Conservation (phyloP, 1,140 invertebrate genomes). For the Dinothrombium tinctorium region DNA sequence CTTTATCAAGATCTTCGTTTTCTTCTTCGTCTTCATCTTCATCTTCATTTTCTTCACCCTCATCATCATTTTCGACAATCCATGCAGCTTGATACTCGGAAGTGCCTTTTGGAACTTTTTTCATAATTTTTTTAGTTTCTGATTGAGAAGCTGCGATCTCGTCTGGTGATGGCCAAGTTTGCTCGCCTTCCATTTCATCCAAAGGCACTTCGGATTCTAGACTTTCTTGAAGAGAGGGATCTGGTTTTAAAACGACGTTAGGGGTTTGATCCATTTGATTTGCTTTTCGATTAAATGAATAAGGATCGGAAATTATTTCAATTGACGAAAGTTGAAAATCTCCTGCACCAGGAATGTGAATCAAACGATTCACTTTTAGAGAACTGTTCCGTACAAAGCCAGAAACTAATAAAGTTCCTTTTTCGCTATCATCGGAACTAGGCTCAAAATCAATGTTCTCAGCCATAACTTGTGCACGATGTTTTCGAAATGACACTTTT, state of each 20-base stretch:
- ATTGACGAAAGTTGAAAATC: conserved; percentile 74
- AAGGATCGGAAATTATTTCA: conserved; percentile 43
- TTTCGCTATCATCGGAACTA: conserved; percentile 18
- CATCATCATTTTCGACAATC: conserved; percentile 50
- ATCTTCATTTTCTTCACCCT: conserved; percentile 18
- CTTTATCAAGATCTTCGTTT: conserved; percentile 18
- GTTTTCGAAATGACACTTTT: conserved; percentile 41
- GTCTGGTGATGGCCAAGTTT: conserved; percentile 83
- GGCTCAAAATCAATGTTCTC: conserved; percentile 53
- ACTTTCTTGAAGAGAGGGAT: conserved; percentile 40
- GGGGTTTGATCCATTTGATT: background rate
- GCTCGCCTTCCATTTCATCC: conserved; percentile 80
- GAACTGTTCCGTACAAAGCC: conserved; percentile 50
- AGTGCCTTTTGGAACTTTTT: conserved; percentile 72
- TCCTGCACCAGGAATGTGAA: conserved; percentile 71
- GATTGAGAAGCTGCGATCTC: conserved; percentile 46
- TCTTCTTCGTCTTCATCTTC: conserved; percentile 15
- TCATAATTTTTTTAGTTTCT: conserved; percentile 32
- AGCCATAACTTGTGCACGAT: conserved; percentile 49
- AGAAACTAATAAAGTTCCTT: conserved; percentile 51
- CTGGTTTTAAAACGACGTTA: conserved; percentile 36
- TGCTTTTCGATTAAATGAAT: conserved; percentile 23
- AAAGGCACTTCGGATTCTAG: conserved; percentile 51
- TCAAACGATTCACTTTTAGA: conserved; percentile 57
- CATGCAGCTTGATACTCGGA: conserved; percentile 91